Percentiles rank a stretch among this genome's conserved stretches.
phyloP scores from a whole-genome alignment of 92 coral and sea anemone species.

The Porites cylindrica region DNA sequence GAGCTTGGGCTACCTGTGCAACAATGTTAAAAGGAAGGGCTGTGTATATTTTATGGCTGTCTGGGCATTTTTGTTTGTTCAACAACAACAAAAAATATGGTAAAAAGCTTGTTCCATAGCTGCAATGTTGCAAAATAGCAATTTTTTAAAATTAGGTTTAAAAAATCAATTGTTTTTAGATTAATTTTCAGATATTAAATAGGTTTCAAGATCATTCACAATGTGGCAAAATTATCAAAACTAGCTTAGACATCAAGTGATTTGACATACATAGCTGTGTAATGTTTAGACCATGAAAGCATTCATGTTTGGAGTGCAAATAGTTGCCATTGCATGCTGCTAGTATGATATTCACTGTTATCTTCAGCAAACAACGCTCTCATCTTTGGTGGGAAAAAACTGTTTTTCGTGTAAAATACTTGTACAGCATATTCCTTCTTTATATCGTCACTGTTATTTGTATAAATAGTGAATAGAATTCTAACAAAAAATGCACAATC shows the following conservation, averaged over 20 bases:
- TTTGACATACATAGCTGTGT: background rate
- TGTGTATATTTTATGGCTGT: too few species aligned
- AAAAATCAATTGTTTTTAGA: background rate
- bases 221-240: background rate
- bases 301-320: background rate
- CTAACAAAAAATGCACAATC: background rate
- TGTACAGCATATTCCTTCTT: background rate
- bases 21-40: too few species aligned
- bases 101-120: too few species aligned
- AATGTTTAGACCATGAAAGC: background rate
- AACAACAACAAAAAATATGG: too few species aligned
- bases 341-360: background rate
- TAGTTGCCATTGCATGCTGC: background rate
- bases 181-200: background rate
- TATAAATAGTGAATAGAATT: background rate
- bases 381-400: background rate
- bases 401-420: background rate
- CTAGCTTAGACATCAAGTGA: background rate
- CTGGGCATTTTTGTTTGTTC: too few species aligned
- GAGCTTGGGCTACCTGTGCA: too few species aligned
- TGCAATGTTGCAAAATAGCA: too few species aligned
- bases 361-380: background rate
- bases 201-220: constrained; percentile 12
- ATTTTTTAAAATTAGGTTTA: background rate
- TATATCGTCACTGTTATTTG: background rate